Evolutionary conservation across 2,113 vertebrate species (phyloP), one percentile per base, ranked within the genome.

Genomic region (Corythornis madagascariensis): DNA sequence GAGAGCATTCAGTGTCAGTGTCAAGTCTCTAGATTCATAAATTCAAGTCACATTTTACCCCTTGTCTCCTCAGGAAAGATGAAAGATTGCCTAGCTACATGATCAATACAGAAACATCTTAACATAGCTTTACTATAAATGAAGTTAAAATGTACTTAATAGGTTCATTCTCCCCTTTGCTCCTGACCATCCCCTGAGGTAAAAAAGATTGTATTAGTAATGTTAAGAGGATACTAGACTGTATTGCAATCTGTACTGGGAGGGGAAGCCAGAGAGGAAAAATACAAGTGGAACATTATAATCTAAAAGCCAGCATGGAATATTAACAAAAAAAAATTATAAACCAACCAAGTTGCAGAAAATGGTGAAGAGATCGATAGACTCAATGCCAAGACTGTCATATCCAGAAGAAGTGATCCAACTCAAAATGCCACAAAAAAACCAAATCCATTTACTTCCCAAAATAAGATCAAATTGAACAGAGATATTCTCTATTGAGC

Each of bases 41-140:
- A 95, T 80, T 92, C 82, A 86, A 72, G 78, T 86, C 93, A 90
- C 52, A 76, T 89, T 92, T 91, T 72, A 93, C 19, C 24, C 47
- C 38, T 48, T 82, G 31, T 70, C 71, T 92, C 85, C 82, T 83
- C 9, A 4, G 75, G 72, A 79, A 90, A 94, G 89, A 88, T 69
- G 84, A 93, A 89, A 86, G 82, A 93, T 93, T 91, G 82, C 92
- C 48, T 94, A 83, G 80, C 82, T 89, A 69, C 56, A 65, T 86
- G 89, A 94, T 96, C 94, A 91, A 91, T 95, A 95, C 29, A 87
- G 78, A 85, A 91, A 95, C 93, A 89, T 67, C 75, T 92, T 89
- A 96, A 89, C 60, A 60, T 87, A 92, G 60, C 75, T 83, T 88
- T 85, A 64, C 56, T 91, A 40, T 72, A 77, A 92, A 89, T 95